Evolutionary conservation across 2,113 vertebrate species (phyloP), one percentile per base, ranked within the genome.

Genomic region (Serinus canaria): DNA sequence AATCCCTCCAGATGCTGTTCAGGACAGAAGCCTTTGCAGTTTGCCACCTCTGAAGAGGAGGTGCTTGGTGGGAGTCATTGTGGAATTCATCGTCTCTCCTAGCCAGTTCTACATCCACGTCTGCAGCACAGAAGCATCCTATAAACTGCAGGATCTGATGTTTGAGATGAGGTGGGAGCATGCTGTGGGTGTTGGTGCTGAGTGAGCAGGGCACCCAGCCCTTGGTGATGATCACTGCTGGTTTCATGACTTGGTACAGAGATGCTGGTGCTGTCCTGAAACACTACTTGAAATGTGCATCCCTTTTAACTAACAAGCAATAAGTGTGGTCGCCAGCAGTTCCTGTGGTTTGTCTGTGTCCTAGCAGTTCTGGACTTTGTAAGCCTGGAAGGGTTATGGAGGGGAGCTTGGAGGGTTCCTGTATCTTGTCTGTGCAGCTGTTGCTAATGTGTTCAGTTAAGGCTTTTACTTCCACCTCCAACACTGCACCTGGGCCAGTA

Each of bases 111-210:
- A 99, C 92, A 41, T 99, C 76, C 98, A 98, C 24, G 97, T 99
- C 92, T 98, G 95, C 37, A 97, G 97, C 80, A 96, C 63, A 18
- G 97, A 98, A 31, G 97, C 98, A 2, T 97, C 98, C 56, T 95
- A 94, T 49, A 94, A 98, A 17, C 96, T 99, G 52, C 98, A 98
- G 92, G 97, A 99, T 87, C 98, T 99, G 98, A 99, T 99, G 98
- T 92, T 99, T 83, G 98, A 99, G 91, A 99, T 99, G 99, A 98
- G 99, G 99, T 99, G 88, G 7, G 97, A 76, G 37, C 56, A 19
- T 11, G 6, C 44, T 83, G 0, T n/a, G 12, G 25, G 39, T 76
- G 73, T 53, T 21, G 55, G 64, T 7, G 19, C 50, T 66, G 56
- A 59, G 89, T 63, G 64, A 83, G 8, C 10, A 4, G 33, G 49